A percentile compares a stretch with the other conserved stretches of the same genome.
Evolutionary conservation across 2,888 invertebrate genomes (phyloP).

Genomic region (Ophioninae sp.): DNA sequence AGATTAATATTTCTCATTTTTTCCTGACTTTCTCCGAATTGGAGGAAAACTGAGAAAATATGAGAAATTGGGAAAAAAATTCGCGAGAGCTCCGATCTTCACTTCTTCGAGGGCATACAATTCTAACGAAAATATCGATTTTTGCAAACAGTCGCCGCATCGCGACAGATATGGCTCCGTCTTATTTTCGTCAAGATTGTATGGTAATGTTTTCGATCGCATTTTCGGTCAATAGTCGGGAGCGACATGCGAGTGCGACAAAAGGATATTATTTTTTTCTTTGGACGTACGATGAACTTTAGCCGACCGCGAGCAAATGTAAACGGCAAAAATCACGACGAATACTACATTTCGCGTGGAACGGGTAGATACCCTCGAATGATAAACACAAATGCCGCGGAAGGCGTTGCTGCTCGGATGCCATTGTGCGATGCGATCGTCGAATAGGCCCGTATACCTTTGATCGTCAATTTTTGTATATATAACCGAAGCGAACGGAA

Average conservation of each 20-base stretch:
- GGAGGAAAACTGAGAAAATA: no score
- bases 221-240: no score
- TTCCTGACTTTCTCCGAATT: no score
- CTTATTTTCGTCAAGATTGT: neutral
- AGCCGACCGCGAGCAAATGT: slow-evolving; percentile 4
- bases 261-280: no score
- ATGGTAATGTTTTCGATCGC: neutral
- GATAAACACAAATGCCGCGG: neutral
- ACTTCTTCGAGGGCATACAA: neutral
- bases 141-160: neutral
- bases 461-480: slow-evolving; percentile 37
- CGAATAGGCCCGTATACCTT: slow-evolving; percentile 12
- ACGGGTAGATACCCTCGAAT: neutral
- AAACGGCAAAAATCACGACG: slow-evolving; percentile 6
- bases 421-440: slow-evolving; percentile 24
- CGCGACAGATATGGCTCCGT: neutral
- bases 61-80: no score
- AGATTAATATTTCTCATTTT: no score
- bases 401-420: neutral
- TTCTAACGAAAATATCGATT: neutral
- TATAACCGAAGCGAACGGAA: slow-evolving; percentile 1
- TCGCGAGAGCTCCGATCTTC: neutral
- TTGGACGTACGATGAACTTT: no score
- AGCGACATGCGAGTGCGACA: no score
- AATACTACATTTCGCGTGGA: slow-evolving; percentile 46